These are phyloP conservation scores for Echinops telfairi DNA, from an alignment of 2,113 vertebrate genomes.

Conservation along the genomic window DNA sequence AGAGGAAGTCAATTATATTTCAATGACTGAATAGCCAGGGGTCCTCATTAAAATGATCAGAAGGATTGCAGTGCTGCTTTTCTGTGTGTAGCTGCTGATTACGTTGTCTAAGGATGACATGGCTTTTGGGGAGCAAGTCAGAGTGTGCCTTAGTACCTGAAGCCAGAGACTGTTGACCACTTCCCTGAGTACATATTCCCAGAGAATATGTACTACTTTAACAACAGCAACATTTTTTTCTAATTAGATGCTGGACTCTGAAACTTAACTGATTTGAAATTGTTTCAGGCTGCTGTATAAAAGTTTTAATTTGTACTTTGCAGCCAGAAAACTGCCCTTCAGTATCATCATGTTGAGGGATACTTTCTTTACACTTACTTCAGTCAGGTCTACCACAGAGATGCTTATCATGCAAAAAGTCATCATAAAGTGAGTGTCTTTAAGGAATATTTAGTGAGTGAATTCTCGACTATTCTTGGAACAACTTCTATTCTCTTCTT, in stretches of 20 bases:
- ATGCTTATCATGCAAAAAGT: constrained; percentile 74
- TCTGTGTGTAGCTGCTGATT: constrained; percentile 94
- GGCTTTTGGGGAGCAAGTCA: constrained; percentile 90
- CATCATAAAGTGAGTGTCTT: constrained; percentile 78
- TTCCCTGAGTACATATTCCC: constrained; percentile 85
- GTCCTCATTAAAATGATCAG: constrained; percentile 99
- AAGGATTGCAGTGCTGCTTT: constrained; percentile 92
- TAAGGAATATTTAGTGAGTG: constrained; percentile 80
- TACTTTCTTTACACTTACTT: constrained; percentile 82
- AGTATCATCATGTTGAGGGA: constrained; percentile 91
- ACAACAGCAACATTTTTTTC: constrained; percentile 89
- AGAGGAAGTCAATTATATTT: constrained; percentile 99
- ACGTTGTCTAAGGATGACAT: constrained; percentile 96
- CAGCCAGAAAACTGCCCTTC: constrained; percentile 89
- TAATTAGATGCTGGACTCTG: constrained; percentile 84
- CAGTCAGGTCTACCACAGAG: constrained; percentile 76
- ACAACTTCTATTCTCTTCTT: constrained; percentile 78
- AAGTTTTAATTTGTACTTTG: constrained; percentile 89
- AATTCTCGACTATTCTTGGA: constrained; percentile 81
- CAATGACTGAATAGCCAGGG: constrained; percentile 99
- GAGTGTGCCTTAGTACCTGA: constrained; percentile 86
- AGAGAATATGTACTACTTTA: constrained; percentile 88
- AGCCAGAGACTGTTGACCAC: constrained; percentile 94
- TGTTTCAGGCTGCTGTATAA: constrained; percentile 83
- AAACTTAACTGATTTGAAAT: constrained; percentile 89